Percentiles rank a stretch among this genome's conserved stretches.
Conservation (phyloP, 2,113 vertebrate species). For the Laticauda laticaudata region DNA sequence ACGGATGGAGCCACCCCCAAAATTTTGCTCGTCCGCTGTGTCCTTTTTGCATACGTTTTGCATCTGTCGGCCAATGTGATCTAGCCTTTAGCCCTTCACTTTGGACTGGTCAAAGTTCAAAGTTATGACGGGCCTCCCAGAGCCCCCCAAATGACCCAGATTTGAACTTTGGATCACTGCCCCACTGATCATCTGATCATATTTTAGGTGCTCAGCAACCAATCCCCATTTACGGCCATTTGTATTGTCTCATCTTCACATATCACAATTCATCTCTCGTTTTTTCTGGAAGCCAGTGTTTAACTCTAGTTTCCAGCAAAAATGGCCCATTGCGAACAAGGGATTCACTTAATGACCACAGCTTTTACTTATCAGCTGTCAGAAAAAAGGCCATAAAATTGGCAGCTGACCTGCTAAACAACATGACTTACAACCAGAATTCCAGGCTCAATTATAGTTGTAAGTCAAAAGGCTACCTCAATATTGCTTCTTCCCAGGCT, state of each 20-base stretch:
- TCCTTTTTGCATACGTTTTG: too few relatives aligned
- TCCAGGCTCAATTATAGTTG: not conserved
- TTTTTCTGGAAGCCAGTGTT: not conserved
- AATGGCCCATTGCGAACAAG: not conserved
- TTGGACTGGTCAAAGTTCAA: not conserved
- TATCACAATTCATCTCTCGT: not conserved
- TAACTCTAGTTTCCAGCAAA: not conserved
- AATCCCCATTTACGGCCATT: not conserved
- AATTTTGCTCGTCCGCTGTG: too few relatives aligned
- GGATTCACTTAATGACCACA: not conserved
- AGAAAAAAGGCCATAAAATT: not conserved
- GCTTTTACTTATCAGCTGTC: not conserved
- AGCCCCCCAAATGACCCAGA: not conserved
- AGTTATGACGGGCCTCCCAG: not conserved
- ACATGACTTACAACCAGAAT: not conserved
- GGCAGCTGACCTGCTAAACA: not conserved
- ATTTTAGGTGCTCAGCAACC: not conserved
- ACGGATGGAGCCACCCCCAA: too few relatives aligned
- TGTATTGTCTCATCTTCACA: not conserved
- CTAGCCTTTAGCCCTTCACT: not conserved
- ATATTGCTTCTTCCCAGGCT: too few relatives aligned
- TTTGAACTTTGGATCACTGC: not conserved
- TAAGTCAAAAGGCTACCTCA: too few relatives aligned
- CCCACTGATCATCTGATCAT: not conserved
- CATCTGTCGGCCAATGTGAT: too few relatives aligned